Evolutionary conservation across 2,113 vertebrate genomes (phyloP).

Genomic region (Zeus faber): DNA sequence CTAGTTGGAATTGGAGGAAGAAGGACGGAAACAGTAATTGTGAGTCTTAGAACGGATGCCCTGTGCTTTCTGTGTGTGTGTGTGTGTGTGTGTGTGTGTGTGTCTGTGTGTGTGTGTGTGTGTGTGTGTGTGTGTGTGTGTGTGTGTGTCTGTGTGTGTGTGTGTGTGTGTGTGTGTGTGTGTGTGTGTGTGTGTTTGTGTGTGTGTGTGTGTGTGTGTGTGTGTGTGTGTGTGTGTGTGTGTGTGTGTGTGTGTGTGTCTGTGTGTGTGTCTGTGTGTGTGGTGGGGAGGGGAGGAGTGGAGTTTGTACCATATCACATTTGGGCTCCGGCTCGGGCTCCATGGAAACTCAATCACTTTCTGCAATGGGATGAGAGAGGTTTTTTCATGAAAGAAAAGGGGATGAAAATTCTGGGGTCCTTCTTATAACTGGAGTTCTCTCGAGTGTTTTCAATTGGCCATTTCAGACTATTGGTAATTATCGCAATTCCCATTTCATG

Average conservation of each 20-base stretch:
- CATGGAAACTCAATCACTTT: constrained; percentile 39
- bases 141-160: not conserved
- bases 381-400: constrained; percentile 22
- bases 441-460: too few relatives aligned
- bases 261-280: not conserved
- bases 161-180: not conserved
- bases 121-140: not conserved
- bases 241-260: not conserved
- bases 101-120: not conserved
- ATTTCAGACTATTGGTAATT: too few relatives aligned
- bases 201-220: not conserved
- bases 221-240: not conserved
- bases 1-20: constrained; percentile 36
- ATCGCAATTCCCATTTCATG: too few relatives aligned
- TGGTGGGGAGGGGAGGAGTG: not conserved
- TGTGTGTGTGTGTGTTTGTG: not conserved
- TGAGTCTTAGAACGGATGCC: constrained; percentile 40
- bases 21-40: constrained; percentile 38
- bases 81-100: not conserved
- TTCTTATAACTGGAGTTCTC: too few relatives aligned
- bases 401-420: not conserved
- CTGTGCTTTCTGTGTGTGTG: not conserved
- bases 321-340: constrained; percentile 11
- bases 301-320: constrained; percentile 33
- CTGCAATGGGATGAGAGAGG: constrained; percentile 19